Evolutionary conservation across 2,113 vertebrate species (phyloP), one percentile per base, ranked within the genome.

Genomic region (Coptodon rendalli): DNA sequence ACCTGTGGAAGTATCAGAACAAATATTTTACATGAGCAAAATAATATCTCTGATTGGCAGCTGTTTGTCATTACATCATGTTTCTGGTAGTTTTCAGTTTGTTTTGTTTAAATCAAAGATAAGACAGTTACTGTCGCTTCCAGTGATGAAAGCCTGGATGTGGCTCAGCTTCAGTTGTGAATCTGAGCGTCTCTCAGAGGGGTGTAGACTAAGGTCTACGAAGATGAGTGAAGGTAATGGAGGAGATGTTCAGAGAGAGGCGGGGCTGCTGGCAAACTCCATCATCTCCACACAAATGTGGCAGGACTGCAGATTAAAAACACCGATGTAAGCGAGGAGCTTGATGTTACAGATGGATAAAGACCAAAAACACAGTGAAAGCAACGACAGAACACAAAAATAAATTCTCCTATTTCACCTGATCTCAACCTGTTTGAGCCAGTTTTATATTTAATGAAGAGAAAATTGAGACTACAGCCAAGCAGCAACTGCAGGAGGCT

Each of bases 261-360:
- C 3, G 13, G 52, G 38, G 90, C 84, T 66, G 80, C 43, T 89
- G 87, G 71, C 83, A 83, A 80, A 89, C 36, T 1, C 66, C 86
- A 84, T 92, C 89, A 93, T 93, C 93, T 86, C 56, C 78, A 85
- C 24, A 79, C 56, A 86, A 84, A 87, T 83, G 45, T 88, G 81
- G 79, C 91, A 85, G 84, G 40, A 76, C 80, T 57, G 84, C 68
- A 87, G 88, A 88, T 86, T 85, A 76, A 86, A 43, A 52, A 86
- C 31, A 43, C 10, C 11, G 1, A 6, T 52, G 45, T 14, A 63
- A 81, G 85, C 6, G 16, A 38, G 3, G 31, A 24, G 66, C 38
- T 27, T 43, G n/a, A 6, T 24, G 38, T 3, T 24, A 9, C 2
- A 22, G 68, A 29, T 48, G 6, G 14, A 34, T 5, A 52, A 50